phyloP scores from a whole-genome alignment of 2,797 vertebrate genomes.

The Setipinna tenuifilis region DNA sequence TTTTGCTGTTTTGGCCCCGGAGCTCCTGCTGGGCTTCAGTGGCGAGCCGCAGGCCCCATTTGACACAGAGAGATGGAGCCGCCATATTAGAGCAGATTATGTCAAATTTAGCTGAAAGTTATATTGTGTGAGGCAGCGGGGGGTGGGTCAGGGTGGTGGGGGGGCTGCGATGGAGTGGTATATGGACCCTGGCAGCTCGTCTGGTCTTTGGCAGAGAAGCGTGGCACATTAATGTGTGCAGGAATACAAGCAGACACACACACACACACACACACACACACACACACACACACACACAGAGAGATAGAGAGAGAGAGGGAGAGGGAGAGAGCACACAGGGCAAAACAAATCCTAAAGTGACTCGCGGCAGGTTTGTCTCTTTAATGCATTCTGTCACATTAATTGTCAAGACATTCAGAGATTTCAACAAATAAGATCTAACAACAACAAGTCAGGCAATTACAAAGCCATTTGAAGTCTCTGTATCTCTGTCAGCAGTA shows the following conservation, averaged over 20 bases:
- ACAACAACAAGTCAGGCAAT: background rate
- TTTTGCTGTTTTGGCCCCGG: background rate
- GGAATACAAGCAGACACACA: background rate
- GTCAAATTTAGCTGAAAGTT: background rate
- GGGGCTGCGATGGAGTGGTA: background rate
- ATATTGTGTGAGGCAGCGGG: background rate
- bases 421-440: background rate
- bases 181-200: background rate
- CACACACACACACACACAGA: constrained; percentile 1
- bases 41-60: background rate
- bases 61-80: background rate
- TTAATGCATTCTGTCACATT: constrained; percentile 2
- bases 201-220: background rate
- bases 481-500: background rate
- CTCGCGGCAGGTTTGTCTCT: background rate
- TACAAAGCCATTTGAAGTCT: background rate
- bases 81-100: background rate
- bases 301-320: background rate
- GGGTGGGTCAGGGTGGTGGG: background rate
- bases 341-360: background rate
- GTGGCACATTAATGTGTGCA: no score
- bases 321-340: background rate
- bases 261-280: constrained; percentile 15
- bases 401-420: constrained; percentile 4
- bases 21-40: background rate